Conservation (phyloP, 2,113 vertebrate genomes). For the Syngnathoides biaculeatus region DNA sequence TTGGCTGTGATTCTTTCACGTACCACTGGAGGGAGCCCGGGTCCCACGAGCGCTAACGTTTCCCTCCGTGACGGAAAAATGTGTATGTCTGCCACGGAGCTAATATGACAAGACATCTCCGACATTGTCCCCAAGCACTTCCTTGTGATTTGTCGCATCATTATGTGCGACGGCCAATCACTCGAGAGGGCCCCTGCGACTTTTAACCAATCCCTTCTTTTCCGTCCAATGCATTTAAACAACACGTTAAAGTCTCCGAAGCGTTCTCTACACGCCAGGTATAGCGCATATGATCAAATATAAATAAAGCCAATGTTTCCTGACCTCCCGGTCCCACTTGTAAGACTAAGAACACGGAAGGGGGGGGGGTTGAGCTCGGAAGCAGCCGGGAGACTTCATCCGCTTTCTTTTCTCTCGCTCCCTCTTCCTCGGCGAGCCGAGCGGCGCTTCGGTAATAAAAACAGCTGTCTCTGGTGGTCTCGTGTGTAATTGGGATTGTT, state of each 20-base stretch:
- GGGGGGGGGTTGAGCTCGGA: slow-evolving; percentile 21
- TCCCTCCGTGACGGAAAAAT: background rate
- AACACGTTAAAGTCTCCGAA: slow-evolving; percentile 53
- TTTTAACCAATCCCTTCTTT: background rate
- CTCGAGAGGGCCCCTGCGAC: background rate
- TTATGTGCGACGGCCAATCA: background rate
- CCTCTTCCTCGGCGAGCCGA: slow-evolving; percentile 40
- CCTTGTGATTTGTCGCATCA: background rate
- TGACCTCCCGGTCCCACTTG: slow-evolving; percentile 66
- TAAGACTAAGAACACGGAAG: slow-evolving; percentile 55
- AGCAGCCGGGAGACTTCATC: slow-evolving; percentile 65
- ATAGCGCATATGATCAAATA: background rate
- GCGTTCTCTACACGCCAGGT: background rate
- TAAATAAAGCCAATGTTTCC: background rate
- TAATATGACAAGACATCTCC: background rate
- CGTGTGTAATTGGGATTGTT: slow-evolving; percentile 80
- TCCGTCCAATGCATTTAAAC: slow-evolving; percentile 49
- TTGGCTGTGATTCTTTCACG: background rate
- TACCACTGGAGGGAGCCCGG: background rate
- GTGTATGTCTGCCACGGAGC: too few relatives aligned
- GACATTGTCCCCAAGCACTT: too few relatives aligned
- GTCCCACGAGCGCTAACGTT: background rate
- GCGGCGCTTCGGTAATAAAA: slow-evolving; percentile 74
- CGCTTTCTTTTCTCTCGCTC: slow-evolving; percentile 51
- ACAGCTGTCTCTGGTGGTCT: slow-evolving; percentile 79